These are phyloP conservation scores for Acipenser transmontanus DNA, from an alignment of 2,797 vertebrate genomes.

Conservation along the genomic window DNA sequence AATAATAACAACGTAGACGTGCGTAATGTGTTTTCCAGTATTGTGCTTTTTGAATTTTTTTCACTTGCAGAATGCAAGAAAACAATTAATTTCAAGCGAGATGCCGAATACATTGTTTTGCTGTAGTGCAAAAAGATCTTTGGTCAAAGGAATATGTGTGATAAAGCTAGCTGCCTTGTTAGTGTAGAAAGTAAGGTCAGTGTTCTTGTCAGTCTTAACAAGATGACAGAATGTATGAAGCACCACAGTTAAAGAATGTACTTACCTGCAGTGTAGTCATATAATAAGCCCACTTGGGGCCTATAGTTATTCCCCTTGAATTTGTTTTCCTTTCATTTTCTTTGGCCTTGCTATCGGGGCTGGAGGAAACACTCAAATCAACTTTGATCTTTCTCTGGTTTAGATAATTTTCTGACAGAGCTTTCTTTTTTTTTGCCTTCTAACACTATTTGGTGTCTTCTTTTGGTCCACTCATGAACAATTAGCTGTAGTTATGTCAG, in stretches of 20 bases:
- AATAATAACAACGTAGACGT: slow-evolving; percentile 57
- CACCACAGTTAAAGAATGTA: slow-evolving; percentile 60
- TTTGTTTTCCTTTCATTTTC: slow-evolving; percentile 63
- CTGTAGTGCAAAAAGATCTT: slow-evolving; percentile 49
- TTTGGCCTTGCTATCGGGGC: slow-evolving; percentile 49
- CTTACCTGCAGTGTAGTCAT: slow-evolving; percentile 75
- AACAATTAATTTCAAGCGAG: slow-evolving; percentile 62
- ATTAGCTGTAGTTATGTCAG: slow-evolving; percentile 54
- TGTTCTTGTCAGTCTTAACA: slow-evolving; percentile 75
- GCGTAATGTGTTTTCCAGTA: slow-evolving; percentile 36
- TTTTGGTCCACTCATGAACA: slow-evolving; percentile 43
- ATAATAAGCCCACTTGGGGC: slow-evolving; percentile 87
- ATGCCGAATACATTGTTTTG: slow-evolving; percentile 53
- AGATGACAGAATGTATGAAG: slow-evolving; percentile 86
- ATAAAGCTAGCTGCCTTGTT: slow-evolving; percentile 58
- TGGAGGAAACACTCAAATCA: slow-evolving; percentile 53
- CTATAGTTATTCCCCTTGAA: slow-evolving; percentile 62
- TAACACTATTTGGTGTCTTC: slow-evolving; percentile 43
- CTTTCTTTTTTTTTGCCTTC: slow-evolving; percentile 36
- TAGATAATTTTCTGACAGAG: slow-evolving; percentile 59
- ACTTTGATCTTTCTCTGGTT: slow-evolving; percentile 52
- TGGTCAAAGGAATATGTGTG: slow-evolving; percentile 49
- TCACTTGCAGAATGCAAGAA: slow-evolving; percentile 43
- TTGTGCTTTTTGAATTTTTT: slow-evolving; percentile 40
- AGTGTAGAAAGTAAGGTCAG: slow-evolving; percentile 73